Evolutionary conservation across 2,888 invertebrate species (phyloP).

Genomic region (Harpalus rubripes): DNA sequence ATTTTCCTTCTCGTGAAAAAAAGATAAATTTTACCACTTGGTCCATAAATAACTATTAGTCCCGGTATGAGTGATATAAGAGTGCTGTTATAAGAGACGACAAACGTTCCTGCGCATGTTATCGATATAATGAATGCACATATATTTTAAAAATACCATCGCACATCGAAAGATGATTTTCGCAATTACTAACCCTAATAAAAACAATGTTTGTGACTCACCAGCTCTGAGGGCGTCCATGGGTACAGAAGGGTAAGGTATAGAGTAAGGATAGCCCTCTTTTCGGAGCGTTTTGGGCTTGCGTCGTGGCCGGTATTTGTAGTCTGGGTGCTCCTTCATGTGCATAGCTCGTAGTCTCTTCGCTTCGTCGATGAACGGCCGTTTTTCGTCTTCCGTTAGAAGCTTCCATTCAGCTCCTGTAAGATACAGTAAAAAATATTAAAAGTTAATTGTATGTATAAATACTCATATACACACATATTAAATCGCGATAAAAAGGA

Average conservation of each 20-base stretch:
- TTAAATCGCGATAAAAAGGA: no score
- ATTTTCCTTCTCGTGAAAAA: no score
- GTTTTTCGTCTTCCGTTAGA: slow-evolving; percentile 94
- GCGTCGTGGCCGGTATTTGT: slow-evolving; percentile 94
- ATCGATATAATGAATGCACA: no score
- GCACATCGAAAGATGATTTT: no score
- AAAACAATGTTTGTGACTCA: slow-evolving; percentile 77
- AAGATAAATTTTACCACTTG: no score
- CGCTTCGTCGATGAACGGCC: slow-evolving; percentile 98
- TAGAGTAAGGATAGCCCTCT: slow-evolving; percentile 94
- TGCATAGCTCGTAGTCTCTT: slow-evolving; percentile 95
- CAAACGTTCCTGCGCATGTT: no score
- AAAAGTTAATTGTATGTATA: not conserved
- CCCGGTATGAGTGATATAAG: no score
- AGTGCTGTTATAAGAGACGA: no score
- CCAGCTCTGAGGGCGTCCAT: slow-evolving; percentile 93
- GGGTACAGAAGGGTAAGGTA: slow-evolving; percentile 94
- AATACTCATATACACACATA: no score
- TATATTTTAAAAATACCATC: no score
- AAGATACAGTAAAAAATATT: slow-evolving; percentile 67
- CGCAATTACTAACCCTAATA: no score
- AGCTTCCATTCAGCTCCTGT: slow-evolving; percentile 97
- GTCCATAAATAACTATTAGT: no score
- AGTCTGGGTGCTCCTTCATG: slow-evolving; percentile 97
- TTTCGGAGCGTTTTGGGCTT: slow-evolving; percentile 93